Percentiles rank a stretch among this genome's conserved stretches.
These are phyloP conservation scores for Cheilosia soror DNA, from an alignment of 2,888 invertebrate species.

Conservation along the genomic window DNA sequence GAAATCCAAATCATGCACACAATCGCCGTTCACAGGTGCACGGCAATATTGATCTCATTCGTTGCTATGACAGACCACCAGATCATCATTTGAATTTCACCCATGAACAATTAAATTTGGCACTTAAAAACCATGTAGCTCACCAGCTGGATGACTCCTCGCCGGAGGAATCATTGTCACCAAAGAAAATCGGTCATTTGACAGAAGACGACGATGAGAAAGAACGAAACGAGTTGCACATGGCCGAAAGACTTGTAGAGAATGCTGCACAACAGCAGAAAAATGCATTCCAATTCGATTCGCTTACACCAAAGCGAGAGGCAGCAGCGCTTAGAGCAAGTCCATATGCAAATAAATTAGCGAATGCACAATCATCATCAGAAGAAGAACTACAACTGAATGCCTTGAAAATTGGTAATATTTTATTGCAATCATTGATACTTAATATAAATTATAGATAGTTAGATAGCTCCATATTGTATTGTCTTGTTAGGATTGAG, in stretches of 20 bases:
- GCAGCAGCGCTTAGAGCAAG: conserved; percentile 56
- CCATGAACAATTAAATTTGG: conserved; percentile 77
- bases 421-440: not conserved
- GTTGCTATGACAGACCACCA: conserved; percentile 76
- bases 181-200: conserved; percentile 76
- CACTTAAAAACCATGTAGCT: conserved; percentile 76
- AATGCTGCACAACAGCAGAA: conserved; percentile 82
- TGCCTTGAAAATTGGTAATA: conserved; percentile 76
- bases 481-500: too few species aligned
- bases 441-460: too few species aligned
- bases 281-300: conserved; percentile 83
- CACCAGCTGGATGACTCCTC: conserved; percentile 69
- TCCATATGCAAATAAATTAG: conserved; percentile 55
- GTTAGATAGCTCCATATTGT: too few species aligned
- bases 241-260: conserved; percentile 83
- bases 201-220: conserved; percentile 69
- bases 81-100: conserved; percentile 77
- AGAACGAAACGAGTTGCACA: conserved; percentile 80
- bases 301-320: conserved; percentile 82
- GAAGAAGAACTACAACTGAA: conserved; percentile 76
- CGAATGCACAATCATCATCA: conserved; percentile 63
- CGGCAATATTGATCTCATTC: conserved; percentile 75
- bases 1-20: conserved; percentile 78
- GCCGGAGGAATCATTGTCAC: conserved; percentile 76
- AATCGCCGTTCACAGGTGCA: conserved; percentile 76